Base-by-base conservation (phyloP, 2,888 invertebrate species). In the Lepidocyrtoides sp. region DNA sequence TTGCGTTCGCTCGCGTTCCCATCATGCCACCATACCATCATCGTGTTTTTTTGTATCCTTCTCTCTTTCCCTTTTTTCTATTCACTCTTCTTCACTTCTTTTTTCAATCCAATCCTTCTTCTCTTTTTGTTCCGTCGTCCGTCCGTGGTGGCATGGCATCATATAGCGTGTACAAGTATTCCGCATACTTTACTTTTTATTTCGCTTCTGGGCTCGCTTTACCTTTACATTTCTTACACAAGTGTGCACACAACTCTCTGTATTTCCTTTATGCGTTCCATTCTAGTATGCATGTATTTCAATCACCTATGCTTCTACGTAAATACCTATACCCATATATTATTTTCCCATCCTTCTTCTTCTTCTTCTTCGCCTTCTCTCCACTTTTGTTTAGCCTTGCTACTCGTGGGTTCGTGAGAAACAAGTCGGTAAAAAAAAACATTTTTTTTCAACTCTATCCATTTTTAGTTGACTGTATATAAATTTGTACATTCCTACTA, bases 31-130 rank as follows among this genome's bases (percentile, higher is more conserved):
- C 75, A 23, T 79, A 29, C 77, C 79, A 29, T 57, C 36, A 51
- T 79, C 77, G n/a, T 79, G 69, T 20, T 10, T n/a, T n/a, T n/a
- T 72, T 60, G 14, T 14, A 48, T 26, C 26, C 44, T 48, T 36
- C 48, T 48, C 44, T 72, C 41, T 36, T 8, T 36, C 20, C 20
- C n/a, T 60, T 20, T n/a, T 7, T 60, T 23, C 60, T 26, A 57
- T 17, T 41, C 72, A 44, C 44, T 72, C 77, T 57, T 57, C 77
- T 57, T 57, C 36, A 20, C 36, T 57, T 36, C 57, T 57, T 79
- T 36, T 79, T 57, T 79, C 79, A 57, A 57, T 57, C 10, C 79
- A 57, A 54, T 57, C 79, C 32, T 79, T 79, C 48, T 75, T 69
- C 36, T 69, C 41, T 36, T 66, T 32, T 17, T 32, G 66, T 29